Evolutionary conservation across 2,888 invertebrate species (phyloP).

Genomic region (Temnothorax ravouxi): DNA sequence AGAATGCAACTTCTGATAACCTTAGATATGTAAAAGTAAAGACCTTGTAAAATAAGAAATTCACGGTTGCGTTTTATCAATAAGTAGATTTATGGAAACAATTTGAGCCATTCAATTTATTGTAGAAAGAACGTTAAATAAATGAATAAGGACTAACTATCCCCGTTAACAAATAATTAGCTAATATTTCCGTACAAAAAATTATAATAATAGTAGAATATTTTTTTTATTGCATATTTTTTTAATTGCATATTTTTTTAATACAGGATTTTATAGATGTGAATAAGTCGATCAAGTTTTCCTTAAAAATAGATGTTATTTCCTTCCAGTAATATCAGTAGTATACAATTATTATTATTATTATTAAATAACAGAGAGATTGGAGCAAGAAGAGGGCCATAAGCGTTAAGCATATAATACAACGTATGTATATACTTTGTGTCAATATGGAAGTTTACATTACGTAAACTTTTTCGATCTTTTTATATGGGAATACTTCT

Average conservation of each 20-base stretch:
- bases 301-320: constrained; percentile 80
- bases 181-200: constrained; percentile 48
- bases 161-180: constrained; percentile 3
- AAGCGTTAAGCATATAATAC: constrained; percentile 53
- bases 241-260: background rate
- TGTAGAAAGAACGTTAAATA: constrained; percentile 77
- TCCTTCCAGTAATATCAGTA: constrained; percentile 65
- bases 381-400: constrained; percentile 57
- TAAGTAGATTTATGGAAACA: constrained; percentile 75
- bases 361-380: constrained; percentile 69
- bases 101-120: constrained; percentile 73
- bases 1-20: background rate
- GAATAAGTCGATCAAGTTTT: constrained; percentile 61
- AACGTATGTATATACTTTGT: constrained; percentile 62
- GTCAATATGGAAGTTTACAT: constrained; percentile 90
- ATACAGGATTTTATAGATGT: constrained; percentile 30
- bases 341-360: constrained; percentile 66
- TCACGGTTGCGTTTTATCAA: constrained; percentile 64
- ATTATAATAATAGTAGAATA: background rate
- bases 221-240: background rate
- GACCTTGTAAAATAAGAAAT: constrained; percentile 53
- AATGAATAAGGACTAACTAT: constrained; percentile 69
- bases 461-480: constrained; percentile 98
- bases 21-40: background rate
- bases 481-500: constrained; percentile 95